These are phyloP conservation scores for Carabus problematicus DNA, from an alignment of 2,888 invertebrate species.

Conservation along the genomic window DNA sequence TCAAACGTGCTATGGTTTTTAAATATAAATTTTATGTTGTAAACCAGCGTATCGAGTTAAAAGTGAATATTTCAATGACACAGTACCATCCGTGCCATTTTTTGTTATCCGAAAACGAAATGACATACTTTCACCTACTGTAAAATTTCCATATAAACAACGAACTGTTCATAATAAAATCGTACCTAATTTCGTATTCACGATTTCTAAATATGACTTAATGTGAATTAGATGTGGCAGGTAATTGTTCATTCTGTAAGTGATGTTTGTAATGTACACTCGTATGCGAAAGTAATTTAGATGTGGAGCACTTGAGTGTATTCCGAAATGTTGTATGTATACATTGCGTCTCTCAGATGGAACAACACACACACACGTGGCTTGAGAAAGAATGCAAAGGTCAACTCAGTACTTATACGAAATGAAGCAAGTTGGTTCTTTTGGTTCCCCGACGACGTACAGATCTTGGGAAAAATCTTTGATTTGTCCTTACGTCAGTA, in stretches of 20 bases:
- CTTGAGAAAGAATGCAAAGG: slow-evolving; percentile 36
- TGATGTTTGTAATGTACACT: slow-evolving; percentile 2
- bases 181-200: slow-evolving; percentile 18
- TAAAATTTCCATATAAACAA: slow-evolving; percentile 6
- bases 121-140: slow-evolving; percentile 34
- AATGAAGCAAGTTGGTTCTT: slow-evolving; percentile 28
- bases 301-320: slow-evolving; percentile 21
- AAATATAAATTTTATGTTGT: no score
- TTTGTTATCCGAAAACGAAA: slow-evolving; percentile 3
- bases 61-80: no score
- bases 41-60: no score
- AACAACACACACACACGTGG: slow-evolving; percentile 4
- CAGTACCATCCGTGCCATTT: no score
- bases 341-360: slow-evolving; percentile 17
- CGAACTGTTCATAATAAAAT: slow-evolving; percentile 31
- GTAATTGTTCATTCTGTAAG: slow-evolving; percentile 1
- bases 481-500: slow-evolving; percentile 15
- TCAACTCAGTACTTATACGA: slow-evolving; percentile 10
- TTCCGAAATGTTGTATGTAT: slow-evolving; percentile 19
- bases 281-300: slow-evolving; percentile 10
- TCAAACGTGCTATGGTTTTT: no score
- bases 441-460: slow-evolving; percentile 10
- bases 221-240: slow-evolving; percentile 14
- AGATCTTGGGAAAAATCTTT: slow-evolving; percentile 19
- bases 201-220: slow-evolving; percentile 19